phyloP scores from a whole-genome alignment of 1,140 invertebrate species.

The Drosophila ambigua region DNA sequence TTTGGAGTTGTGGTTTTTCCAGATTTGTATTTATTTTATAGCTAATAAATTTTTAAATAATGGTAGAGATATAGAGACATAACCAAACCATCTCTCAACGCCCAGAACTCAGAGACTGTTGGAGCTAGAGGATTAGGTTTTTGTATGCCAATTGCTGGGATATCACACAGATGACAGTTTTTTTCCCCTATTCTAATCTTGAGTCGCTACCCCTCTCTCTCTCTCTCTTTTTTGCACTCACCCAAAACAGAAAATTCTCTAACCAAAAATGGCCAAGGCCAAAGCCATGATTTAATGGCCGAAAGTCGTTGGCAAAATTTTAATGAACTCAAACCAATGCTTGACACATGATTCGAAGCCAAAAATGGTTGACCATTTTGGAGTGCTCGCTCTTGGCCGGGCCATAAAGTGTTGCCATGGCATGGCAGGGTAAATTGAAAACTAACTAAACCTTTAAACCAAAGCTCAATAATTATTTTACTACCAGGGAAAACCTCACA shows the following conservation, averaged over 20 bases:
- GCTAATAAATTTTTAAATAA: too few relatives aligned
- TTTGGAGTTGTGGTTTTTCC: too few relatives aligned
- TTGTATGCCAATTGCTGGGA: too few relatives aligned
- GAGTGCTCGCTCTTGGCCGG: slow-evolving; percentile 15
- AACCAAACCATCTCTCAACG: too few relatives aligned
- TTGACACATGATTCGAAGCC: slow-evolving; percentile 23
- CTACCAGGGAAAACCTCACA: background rate
- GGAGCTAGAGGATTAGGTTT: too few relatives aligned
- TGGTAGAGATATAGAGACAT: too few relatives aligned
- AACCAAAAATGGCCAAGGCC: slow-evolving; percentile 48
- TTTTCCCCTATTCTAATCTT: too few relatives aligned
- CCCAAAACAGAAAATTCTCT: slow-evolving; percentile 3
- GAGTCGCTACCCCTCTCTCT: too few relatives aligned
- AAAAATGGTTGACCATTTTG: slow-evolving; percentile 18
- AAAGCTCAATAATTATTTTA: too few relatives aligned
- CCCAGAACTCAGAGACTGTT: too few relatives aligned
- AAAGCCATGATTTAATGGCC: slow-evolving; percentile 43
- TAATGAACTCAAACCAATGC: slow-evolving; percentile 41
- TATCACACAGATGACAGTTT: too few relatives aligned
- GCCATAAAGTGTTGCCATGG: background rate
- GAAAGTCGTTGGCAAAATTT: slow-evolving; percentile 40
- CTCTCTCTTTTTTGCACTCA: background rate
- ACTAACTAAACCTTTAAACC: too few relatives aligned
- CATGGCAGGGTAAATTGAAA: background rate
- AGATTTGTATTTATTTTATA: background rate